Base-by-base conservation (phyloP, 2,113 vertebrate species). In the Cyprinodon brontotheroides region DNA sequence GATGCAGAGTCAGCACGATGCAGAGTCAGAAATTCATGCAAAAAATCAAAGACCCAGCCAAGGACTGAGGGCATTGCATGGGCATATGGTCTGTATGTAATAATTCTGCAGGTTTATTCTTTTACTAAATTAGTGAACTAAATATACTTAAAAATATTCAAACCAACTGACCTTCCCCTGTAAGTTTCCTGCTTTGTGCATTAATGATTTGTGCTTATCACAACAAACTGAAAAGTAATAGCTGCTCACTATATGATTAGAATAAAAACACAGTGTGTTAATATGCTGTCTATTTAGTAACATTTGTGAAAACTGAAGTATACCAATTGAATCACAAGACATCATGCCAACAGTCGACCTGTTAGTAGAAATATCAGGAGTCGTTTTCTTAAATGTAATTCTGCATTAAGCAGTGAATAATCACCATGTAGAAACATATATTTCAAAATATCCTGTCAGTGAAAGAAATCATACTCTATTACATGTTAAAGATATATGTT, bases 361-460 rank as follows among this genome's bases (percentile, higher is more conserved):
- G 29, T 29, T 29, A 29, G 29, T 29, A 79, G 67, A 69, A 85
- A 82, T 78, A 82, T 74, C 67, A 70, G 70, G 60, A 66, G 73
- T 39, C 77, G 70, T 77, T 80, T 83, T 67, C 66, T 78, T 50
- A 66, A 72, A 74, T 41, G 60, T 6, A 3, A 73, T 13, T 69
- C 68, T 76, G 66, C 75, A 48, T 14, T 59, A 53, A n/a, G 61
- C 75, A 76, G 81, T 65, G 68, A 39, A 63, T 65, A 20, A 50
- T 60, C 50, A 17, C 73, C 67, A 74, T 63, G 43, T 40, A 38
- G 61, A 39, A 71, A 11, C 9, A 40, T 40, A 13, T 43, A 17
- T 41, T 8, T 29, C 47, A 3, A n/a, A 68, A 39, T n/a, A 20
- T 40, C 41, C 10, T 11, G 17, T 65, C 37, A 22, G 40, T 20